Percentiles rank a stretch among this genome's conserved stretches.
These are phyloP conservation scores for Himalopsyche tibetana DNA, from an alignment of 2,888 invertebrate species.

Conservation along the genomic window DNA sequence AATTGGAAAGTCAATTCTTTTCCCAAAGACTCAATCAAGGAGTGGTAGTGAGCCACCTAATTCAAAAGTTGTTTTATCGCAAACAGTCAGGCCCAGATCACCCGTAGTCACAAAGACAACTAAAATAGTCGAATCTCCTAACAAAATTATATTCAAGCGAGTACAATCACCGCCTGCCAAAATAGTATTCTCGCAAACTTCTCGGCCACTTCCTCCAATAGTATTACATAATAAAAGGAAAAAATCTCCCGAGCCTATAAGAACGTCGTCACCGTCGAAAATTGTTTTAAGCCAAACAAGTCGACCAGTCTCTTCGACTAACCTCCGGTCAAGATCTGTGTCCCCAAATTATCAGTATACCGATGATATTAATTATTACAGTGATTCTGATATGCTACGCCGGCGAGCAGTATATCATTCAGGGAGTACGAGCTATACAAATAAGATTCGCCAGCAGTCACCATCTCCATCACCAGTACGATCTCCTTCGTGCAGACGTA, in stretches of 20 bases:
- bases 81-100: conserved; percentile 74
- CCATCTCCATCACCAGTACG: conserved; percentile 79
- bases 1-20: conserved; percentile 59
- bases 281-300: conserved; percentile 70
- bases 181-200: conserved; percentile 71
- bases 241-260: conserved; percentile 65
- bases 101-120: conserved; percentile 66
- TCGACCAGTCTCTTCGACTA: conserved; percentile 68
- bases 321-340: conserved; percentile 65
- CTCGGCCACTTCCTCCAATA: conserved; percentile 72
- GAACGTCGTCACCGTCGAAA: conserved; percentile 70
- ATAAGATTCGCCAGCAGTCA: conserved; percentile 68
- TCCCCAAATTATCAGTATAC: conserved; percentile 59
- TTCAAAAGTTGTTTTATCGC: conserved; percentile 76
- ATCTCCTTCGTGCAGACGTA: conserved; percentile 82
- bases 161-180: conserved; percentile 70
- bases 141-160: conserved; percentile 65
- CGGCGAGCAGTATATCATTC: conserved; percentile 21
- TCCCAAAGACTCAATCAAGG: conserved; percentile 71
- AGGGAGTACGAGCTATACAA: neutral
- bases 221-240: conserved; percentile 67
- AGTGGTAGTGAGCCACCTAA: conserved; percentile 81
- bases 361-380: conserved; percentile 51
- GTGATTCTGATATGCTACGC: conserved; percentile 60
- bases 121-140: conserved; percentile 56